These are phyloP conservation scores for Pissodes strobi DNA, from an alignment of 1,140 invertebrate species.

Conservation along the genomic window DNA sequence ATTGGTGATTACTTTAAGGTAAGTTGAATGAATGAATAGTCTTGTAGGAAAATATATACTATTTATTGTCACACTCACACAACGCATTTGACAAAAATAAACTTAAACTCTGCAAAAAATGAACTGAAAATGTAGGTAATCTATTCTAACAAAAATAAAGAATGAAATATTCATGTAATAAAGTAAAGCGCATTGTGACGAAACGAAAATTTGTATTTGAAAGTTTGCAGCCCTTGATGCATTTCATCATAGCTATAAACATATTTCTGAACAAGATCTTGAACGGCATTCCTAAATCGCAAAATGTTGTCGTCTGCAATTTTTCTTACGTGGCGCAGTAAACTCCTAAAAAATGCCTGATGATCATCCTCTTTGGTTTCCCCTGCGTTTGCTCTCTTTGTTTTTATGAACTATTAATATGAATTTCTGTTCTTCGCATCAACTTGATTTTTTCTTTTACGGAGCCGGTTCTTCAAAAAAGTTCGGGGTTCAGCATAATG, in stretches of 20 bases:
- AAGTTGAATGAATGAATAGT: no score
- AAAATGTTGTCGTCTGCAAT: background rate
- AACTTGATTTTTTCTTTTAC: conserved; percentile 5
- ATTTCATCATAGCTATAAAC: background rate
- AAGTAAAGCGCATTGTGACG: conserved; percentile 2
- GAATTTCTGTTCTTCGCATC: conserved; percentile 3
- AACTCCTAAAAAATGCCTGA: conserved; percentile 8
- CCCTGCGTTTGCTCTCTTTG: background rate
- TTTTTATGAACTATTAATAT: background rate
- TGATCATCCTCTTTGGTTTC: conserved; percentile 15
- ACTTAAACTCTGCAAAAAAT: no score
- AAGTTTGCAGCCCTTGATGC: background rate
- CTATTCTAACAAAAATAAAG: conserved; percentile 14
- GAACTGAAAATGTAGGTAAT: conserved; percentile 1
- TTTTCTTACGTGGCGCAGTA: no score
- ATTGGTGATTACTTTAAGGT: conserved; percentile 14
- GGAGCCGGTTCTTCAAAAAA: background rate
- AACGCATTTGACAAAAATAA: background rate
- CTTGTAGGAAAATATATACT: background rate
- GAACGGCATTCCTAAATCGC: conserved; percentile 4
- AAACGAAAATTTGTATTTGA: conserved; percentile 10
- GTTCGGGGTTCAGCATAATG: background rate
- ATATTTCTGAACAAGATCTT: conserved; percentile 6
- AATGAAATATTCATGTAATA: background rate
- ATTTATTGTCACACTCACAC: conserved; percentile 3